These are phyloP conservation scores for Cephus runcator DNA, from an alignment of 2,888 invertebrate species.

Conservation along the genomic window DNA sequence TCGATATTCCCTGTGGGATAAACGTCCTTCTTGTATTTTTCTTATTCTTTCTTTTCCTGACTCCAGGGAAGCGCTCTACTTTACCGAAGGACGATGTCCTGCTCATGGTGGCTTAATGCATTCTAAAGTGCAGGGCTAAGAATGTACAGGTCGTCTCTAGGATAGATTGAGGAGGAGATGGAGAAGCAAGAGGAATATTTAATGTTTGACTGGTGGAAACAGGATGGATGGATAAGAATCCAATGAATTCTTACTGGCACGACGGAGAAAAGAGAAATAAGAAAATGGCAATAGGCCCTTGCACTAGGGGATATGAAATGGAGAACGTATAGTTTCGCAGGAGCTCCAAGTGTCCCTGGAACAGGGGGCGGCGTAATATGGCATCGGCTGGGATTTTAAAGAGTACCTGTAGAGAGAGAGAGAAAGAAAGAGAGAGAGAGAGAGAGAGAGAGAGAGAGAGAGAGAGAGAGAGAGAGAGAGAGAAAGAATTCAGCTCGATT, in stretches of 20 bases:
- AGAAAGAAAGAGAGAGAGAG: not conserved
- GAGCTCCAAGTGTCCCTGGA: not conserved
- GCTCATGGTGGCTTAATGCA: not conserved
- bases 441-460: not conserved
- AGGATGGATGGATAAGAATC: not conserved
- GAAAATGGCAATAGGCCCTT: not conserved
- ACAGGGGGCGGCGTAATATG: not conserved
- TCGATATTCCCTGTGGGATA: not conserved
- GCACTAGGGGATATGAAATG: not conserved
- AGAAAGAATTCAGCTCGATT: not conserved
- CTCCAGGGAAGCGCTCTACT: not conserved
- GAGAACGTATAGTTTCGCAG: not conserved
- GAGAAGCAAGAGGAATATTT: not conserved
- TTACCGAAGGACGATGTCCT: not conserved
- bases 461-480: not conserved
- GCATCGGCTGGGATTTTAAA: not conserved
- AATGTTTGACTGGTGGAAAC: not conserved
- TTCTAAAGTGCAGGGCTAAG: not conserved
- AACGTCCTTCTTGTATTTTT: not conserved
- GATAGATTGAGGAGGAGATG: not conserved
- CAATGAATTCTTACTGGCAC: not conserved
- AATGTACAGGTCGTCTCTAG: not conserved
- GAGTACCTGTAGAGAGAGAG: not conserved
- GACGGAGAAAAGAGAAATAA: not conserved
- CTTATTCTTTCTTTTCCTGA: not conserved